A percentile compares a stretch with the other conserved stretches of the same genome.
phyloP scores from a whole-genome alignment of 2,888 invertebrate genomes.

The Dilophus febrilis region DNA sequence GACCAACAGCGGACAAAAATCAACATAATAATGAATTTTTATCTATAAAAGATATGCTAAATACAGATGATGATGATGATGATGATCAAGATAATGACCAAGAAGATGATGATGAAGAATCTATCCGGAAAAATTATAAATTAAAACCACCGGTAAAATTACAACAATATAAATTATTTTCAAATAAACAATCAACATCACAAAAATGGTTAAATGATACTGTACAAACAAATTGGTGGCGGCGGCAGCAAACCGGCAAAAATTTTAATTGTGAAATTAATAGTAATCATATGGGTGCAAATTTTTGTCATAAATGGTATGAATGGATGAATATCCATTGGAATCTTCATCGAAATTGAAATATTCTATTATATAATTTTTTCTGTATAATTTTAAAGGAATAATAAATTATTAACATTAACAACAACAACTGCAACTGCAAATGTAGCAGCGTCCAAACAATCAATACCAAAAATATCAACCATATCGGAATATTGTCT shows the following conservation, averaged over 20 bases:
- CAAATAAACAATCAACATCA: slow-evolving; percentile 18
- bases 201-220: slow-evolving; percentile 21
- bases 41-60: slow-evolving; percentile 27
- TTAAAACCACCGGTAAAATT: slow-evolving; percentile 14
- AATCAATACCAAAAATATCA: slow-evolving; percentile 14
- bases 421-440: background rate
- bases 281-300: slow-evolving; percentile 22
- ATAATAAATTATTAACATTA: too few species aligned
- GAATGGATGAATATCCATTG: too few species aligned
- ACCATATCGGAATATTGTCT: slow-evolving; percentile 22
- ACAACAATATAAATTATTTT: slow-evolving; percentile 12
- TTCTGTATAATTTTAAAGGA: too few species aligned
- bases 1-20: too few species aligned
- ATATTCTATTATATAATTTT: too few species aligned
- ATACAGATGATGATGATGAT: slow-evolving; percentile 12
- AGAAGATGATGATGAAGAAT: slow-evolving; percentile 1
- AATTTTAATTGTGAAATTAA: slow-evolving; percentile 18
- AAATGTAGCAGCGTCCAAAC: slow-evolving; percentile 14
- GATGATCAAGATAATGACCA: background rate
- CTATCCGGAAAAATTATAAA: slow-evolving; percentile 3
- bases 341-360: too few species aligned
- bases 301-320: slow-evolving; percentile 30
- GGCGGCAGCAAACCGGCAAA: too few species aligned
- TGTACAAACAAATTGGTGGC: slow-evolving; percentile 32
- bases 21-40: background rate